Evolutionary conservation across 2,888 invertebrate species (phyloP).

Genomic region (Hesperia comma): DNA sequence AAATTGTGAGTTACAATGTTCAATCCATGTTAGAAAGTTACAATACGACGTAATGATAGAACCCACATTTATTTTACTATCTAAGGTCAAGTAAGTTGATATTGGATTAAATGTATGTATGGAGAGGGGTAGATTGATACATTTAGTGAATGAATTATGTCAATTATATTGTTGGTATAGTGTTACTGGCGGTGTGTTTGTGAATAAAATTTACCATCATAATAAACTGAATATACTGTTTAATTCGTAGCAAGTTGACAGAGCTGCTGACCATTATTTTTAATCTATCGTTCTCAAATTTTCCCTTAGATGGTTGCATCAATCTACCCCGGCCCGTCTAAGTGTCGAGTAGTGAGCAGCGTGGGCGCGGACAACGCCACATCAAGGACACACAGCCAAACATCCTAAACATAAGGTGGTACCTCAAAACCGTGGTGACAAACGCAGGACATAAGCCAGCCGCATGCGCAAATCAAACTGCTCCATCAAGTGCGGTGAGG

Average conservation of each 20-base stretch:
- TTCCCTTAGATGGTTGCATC: slow-evolving; percentile 50
- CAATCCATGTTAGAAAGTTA: slow-evolving; percentile 36
- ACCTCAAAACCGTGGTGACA: slow-evolving; percentile 76
- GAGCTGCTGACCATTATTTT: not conserved
- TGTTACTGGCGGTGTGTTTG: slow-evolving; percentile 18
- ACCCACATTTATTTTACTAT: slow-evolving; percentile 50
- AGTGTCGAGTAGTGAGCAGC: slow-evolving; percentile 72
- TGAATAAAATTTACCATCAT: not conserved
- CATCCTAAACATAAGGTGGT: slow-evolving; percentile 71
- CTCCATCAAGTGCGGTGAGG: slow-evolving; percentile 82
- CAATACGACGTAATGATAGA: slow-evolving; percentile 37
- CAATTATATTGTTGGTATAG: slow-evolving; percentile 15
- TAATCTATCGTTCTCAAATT: not conserved
- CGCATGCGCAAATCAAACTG: slow-evolving; percentile 82
- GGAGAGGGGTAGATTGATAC: slow-evolving; percentile 69
- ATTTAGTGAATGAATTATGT: slow-evolving; percentile 25
- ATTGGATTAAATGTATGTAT: slow-evolving; percentile 36
- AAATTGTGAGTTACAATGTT: slow-evolving; percentile 33
- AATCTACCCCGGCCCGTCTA: slow-evolving; percentile 72
- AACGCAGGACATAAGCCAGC: slow-evolving; percentile 80
- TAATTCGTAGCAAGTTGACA: not conserved
- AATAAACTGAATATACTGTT: not conserved
- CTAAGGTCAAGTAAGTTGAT: slow-evolving; percentile 64
- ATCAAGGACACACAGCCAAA: slow-evolving; percentile 78
- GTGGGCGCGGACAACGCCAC: slow-evolving; percentile 70